Evolutionary conservation across 2,888 invertebrate species (phyloP), one percentile per base, ranked within the genome.

Genomic region (Dynastes hyllus): DNA sequence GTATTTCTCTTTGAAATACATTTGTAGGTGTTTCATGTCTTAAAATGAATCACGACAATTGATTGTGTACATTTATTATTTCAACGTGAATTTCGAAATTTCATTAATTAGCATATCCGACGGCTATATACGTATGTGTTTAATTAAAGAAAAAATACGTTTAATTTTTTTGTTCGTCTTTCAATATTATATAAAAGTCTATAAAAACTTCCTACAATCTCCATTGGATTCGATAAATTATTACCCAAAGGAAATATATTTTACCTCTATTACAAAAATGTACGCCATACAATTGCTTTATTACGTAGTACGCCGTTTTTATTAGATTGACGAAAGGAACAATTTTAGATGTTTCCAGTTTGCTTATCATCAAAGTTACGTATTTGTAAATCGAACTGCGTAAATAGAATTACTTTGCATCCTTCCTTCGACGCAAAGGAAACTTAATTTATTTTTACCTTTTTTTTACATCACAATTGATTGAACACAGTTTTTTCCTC

Each of bases 401-500:
- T 45, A 45, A 45, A 29, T 55, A 37, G 27, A 61, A 75, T 63
- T 63, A 63, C 63, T 58, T 58, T 22, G 55, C n/a, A 9, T 63
- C 29, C 22, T 29, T 63, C 22, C 22, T 37, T 55, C 37, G 37
- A 37, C 37, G 69, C n/a, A 61, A 61, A 50, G 13, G 50, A 45
- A 50, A 61, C 40, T 50, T 61, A 51, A 69, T 50, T 75, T 75
- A 75, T 61, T 58, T 71, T 45, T 75, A 61, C 58, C 58, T 75
- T 73, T 63, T 61, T 61, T 63, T 61, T 29, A 40, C 61, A 61
- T 61, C 63, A 75, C 61, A 75, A 75, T 75, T 61, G 61, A 75
- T 75, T 75, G 73, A 75, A 61, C 73, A 45, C 73, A 75, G 61
- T 75, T 75, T 75, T 75, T 75, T 75, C 51, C 58, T 75, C 73